These are phyloP conservation scores for Synchiropus splendidus DNA, from an alignment of 2,113 vertebrate genomes.

Conservation along the genomic window DNA sequence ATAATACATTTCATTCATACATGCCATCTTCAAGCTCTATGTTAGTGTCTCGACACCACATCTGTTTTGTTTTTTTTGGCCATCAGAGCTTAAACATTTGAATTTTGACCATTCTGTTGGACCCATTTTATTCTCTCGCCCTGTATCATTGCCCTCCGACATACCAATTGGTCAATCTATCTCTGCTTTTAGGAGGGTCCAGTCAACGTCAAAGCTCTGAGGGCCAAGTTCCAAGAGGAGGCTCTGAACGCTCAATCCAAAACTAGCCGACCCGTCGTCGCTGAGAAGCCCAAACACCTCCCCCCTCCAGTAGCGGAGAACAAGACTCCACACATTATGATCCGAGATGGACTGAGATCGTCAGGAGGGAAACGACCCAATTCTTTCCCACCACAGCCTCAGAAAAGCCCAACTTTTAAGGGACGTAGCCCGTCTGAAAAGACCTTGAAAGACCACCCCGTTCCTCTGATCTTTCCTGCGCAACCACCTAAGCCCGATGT, in stretches of 20 bases:
- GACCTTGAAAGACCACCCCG: constrained; percentile 41
- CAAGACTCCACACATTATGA: constrained; percentile 36
- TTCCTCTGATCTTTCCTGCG: constrained; percentile 54
- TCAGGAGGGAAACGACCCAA: constrained; percentile 35
- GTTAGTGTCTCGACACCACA: too few species aligned
- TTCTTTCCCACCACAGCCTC: constrained; percentile 31
- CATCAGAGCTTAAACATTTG: too few species aligned
- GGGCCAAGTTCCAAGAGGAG: constrained; percentile 67
- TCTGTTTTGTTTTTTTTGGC: too few species aligned
- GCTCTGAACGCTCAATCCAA: constrained; percentile 31
- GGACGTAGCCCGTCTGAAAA: constrained; percentile 18
- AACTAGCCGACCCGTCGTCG: constrained; percentile 43
- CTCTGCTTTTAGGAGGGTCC: constrained; percentile 20
- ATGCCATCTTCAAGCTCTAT: too few species aligned
- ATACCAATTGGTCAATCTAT: background rate
- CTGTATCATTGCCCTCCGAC: too few species aligned
- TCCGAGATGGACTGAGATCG: constrained; percentile 41
- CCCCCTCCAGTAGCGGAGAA: constrained; percentile 36
- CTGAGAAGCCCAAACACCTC: constrained; percentile 57
- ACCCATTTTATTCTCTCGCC: too few species aligned
- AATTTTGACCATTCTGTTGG: too few species aligned
- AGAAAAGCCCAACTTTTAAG: constrained; percentile 10
- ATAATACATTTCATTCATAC: too few species aligned
- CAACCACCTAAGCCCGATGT: constrained; percentile 13
- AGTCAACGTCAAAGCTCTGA: constrained; percentile 58